Base-by-base conservation (phyloP, 1,140 invertebrate genomes). In the Sycophila sp. region DNA sequence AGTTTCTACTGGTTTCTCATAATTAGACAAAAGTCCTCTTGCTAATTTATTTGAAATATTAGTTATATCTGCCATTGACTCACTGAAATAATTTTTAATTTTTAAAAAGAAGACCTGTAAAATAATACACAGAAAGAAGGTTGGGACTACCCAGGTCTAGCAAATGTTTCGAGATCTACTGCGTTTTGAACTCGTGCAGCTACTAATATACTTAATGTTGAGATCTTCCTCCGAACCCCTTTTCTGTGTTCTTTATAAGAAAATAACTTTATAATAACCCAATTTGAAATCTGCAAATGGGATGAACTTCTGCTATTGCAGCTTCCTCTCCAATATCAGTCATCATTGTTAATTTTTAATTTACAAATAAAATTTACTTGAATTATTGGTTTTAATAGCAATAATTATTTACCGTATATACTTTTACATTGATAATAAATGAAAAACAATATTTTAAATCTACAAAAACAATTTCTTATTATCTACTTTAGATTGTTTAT, bases 1-100 rank as follows among this genome's bases (percentile, higher is more conserved):
- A 76, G 81, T 76, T 74, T 82, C 79, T 24, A 85, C 66, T 13
- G 81, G 78, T 22, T 73, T 56, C 66, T 84, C 75, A 77, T 84
- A 85, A 56, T 79, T 71, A 34, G 60, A 73, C 19, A 87, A 70
- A 22, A 86, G 72, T 24, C 85, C 85, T 60, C 77, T 63, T 0
- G 79, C 70, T 28, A 86, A 69, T 62, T 84, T 80, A 34, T 79
- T 73, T 5, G 76, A 70, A 17, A 77, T 75, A 63, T 83, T 73
- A 47, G 79, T 63, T 26, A 82, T 77, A 58, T 81, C 62, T 13
- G 79, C 11, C 17, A 59, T 15, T 55, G 69, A 28, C 62, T 78
- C 63, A 2, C 80, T 85, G 28, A 55, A 76, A n/a, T n/a, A n/a
- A n/a, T n/a, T n/a, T n/a, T n/a, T n/a, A n/a, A n/a, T n/a, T n/a